These are phyloP conservation scores for Myiotriccus ornatus DNA, from an alignment of 2,797 vertebrate species.

Conservation along the genomic window DNA sequence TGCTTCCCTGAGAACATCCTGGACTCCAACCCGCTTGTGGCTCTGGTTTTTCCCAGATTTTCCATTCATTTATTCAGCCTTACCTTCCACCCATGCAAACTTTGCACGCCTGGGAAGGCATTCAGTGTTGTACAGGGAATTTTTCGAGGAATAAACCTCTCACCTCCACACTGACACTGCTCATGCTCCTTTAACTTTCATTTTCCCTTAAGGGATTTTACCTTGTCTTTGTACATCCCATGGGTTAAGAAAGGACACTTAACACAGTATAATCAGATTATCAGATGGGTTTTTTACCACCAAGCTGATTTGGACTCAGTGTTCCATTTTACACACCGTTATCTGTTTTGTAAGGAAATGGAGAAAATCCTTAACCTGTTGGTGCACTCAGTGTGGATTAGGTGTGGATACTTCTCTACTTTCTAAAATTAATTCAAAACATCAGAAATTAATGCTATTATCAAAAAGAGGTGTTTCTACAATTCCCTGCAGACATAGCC, in stretches of 20 bases:
- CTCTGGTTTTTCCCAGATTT: background rate
- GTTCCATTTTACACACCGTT: background rate
- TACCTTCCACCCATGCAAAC: fast-evolving
- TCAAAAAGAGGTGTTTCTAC: background rate
- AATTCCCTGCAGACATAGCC: background rate
- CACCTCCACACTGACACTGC: background rate
- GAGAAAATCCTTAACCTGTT: background rate
- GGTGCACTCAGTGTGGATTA: background rate
- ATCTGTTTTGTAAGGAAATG: background rate
- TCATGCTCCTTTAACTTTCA: background rate
- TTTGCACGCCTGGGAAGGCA: background rate
- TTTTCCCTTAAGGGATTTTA: background rate
- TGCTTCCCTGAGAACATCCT: background rate
- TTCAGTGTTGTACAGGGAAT: background rate
- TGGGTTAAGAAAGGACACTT: background rate
- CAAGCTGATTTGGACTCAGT: background rate
- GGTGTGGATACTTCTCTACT: background rate
- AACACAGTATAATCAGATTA: background rate
- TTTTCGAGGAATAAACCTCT: background rate
- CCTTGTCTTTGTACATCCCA: background rate
- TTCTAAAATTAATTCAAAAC: background rate
- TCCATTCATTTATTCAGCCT: background rate
- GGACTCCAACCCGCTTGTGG: fast-evolving
- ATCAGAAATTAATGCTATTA: background rate
- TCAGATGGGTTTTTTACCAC: background rate